These are phyloP conservation scores for Cryptosula pallasiana DNA, from an alignment of 2,888 invertebrate species.

Conservation along the genomic window DNA sequence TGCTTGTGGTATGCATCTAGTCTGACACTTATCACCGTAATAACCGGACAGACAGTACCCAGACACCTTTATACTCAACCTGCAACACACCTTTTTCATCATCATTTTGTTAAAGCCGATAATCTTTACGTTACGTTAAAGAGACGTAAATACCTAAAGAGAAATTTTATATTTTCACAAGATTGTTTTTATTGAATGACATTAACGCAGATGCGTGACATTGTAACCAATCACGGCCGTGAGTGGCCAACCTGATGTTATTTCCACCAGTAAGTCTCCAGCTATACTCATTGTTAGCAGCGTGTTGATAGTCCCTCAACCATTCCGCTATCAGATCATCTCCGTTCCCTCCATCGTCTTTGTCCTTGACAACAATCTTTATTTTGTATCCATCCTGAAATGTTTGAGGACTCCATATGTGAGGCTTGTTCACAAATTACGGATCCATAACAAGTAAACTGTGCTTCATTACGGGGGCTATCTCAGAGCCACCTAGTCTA, in stretches of 20 bases:
- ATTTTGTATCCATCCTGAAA: neutral
- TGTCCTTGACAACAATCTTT: neutral
- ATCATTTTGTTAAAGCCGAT: neutral
- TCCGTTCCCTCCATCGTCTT: slow-evolving; percentile 14
- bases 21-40: neutral
- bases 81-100: too few relatives aligned
- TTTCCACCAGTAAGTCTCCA: neutral
- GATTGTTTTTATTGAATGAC: too few relatives aligned
- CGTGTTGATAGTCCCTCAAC: neutral
- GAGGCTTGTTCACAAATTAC: too few relatives aligned
- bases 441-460: too few relatives aligned
- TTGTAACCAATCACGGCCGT: too few relatives aligned
- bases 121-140: neutral
- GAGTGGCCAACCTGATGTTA: neutral
- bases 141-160: neutral
- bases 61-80: neutral
- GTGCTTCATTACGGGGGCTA: too few relatives aligned
- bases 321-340: neutral
- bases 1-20: neutral
- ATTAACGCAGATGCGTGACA: too few relatives aligned
- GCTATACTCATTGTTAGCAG: too few relatives aligned
- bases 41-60: neutral
- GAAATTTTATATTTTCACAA: neutral
- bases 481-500: too few relatives aligned
- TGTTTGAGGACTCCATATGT: too few relatives aligned